These are phyloP conservation scores for Peromyscus leucopus DNA, from an alignment of 2,113 vertebrate genomes.

Conservation along the genomic window DNA sequence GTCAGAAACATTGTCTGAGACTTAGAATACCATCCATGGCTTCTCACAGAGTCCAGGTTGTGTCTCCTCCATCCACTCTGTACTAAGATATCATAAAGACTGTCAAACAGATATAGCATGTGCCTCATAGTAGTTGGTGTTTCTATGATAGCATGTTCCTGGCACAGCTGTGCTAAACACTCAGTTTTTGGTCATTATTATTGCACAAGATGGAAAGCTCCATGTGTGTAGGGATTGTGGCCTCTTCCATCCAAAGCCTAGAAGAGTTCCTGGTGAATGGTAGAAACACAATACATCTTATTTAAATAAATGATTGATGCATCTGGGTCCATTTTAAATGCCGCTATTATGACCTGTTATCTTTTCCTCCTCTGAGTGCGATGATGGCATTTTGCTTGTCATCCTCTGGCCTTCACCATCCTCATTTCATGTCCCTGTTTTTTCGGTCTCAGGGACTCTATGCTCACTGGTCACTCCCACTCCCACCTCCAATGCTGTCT, in stretches of 20 bases:
- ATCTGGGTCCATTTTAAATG: neutral
- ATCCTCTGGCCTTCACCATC: neutral
- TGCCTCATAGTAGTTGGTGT: neutral
- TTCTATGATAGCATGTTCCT: neutral
- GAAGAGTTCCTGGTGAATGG: neutral
- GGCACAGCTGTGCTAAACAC: neutral
- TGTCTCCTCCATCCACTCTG: neutral
- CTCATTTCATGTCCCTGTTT: neutral
- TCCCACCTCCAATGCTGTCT: neutral
- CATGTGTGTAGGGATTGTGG: neutral
- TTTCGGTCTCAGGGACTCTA: neutral
- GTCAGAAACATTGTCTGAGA: neutral
- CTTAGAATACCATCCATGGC: neutral
- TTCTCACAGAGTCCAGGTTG: neutral
- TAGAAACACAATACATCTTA: neutral
- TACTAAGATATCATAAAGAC: neutral
- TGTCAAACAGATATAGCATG: neutral
- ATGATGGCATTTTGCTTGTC: neutral
- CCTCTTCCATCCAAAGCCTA: neutral
- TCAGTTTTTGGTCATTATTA: neutral
- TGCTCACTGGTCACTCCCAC: neutral
- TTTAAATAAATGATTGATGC: neutral
- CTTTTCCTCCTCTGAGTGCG: neutral
- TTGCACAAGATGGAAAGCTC: fast-evolving
- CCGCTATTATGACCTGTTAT: neutral